Conservation (phyloP, 2,888 invertebrate species). For the Lasiommata megera region DNA sequence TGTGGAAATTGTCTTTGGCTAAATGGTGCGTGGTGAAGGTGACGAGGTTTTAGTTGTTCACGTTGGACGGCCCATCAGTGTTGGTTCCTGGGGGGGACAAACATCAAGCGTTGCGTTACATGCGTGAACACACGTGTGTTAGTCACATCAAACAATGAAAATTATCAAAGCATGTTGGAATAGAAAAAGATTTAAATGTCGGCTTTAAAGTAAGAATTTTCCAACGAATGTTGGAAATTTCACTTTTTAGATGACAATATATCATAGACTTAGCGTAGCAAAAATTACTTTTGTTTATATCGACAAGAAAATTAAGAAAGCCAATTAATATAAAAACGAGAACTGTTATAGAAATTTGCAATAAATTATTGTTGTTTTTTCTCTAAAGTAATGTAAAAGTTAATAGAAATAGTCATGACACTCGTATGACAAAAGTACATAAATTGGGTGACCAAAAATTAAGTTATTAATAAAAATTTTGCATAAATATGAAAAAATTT, state of each 20-base stretch:
- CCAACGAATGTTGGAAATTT: too few species aligned
- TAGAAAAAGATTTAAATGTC: too few species aligned
- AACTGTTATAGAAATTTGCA: too few species aligned
- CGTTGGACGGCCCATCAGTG: constrained; percentile 71
- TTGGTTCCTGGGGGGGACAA: constrained; percentile 77
- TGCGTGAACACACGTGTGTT: constrained; percentile 68
- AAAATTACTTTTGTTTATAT: not conserved
- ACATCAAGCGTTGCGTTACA: constrained; percentile 74
- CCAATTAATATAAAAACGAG: too few species aligned
- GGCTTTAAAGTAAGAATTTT: too few species aligned
- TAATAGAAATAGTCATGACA: too few species aligned
- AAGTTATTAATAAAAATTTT: too few species aligned
- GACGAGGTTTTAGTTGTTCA: constrained; percentile 56
- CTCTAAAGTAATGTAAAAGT: too few species aligned
- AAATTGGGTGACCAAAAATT: not conserved
- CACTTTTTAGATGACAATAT: too few species aligned
- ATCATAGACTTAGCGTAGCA: not conserved
- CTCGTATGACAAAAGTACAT: too few species aligned
- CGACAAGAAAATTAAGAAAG: not conserved
- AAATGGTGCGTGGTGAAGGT: constrained; percentile 29
- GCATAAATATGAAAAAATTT: too few species aligned
- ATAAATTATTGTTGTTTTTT: too few species aligned
- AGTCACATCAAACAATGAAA: constrained; percentile 34
- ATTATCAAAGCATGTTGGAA: constrained; percentile 22
- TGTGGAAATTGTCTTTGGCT: constrained; percentile 14